Evolutionary conservation across 2,113 vertebrate genomes (phyloP).

Genomic region (Okapia johnstoni): DNA sequence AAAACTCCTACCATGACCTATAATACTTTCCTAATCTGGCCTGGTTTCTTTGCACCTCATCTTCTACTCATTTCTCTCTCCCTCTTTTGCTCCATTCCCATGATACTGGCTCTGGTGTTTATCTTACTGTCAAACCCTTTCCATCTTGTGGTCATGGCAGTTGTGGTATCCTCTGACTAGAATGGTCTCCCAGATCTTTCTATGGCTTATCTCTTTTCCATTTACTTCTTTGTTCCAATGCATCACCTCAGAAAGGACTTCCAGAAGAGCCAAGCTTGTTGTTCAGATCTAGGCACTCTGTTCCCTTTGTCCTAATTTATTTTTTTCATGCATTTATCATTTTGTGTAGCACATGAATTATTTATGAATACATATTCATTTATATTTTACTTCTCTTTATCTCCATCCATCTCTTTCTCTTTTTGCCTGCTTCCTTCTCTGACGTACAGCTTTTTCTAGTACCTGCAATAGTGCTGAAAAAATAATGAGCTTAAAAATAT

Average conservation of each 20-base stretch:
- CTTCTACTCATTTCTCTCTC: not conserved
- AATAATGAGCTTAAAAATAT: not conserved
- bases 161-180: not conserved
- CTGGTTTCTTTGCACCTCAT: not conserved
- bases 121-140: not conserved
- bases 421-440: not conserved
- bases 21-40: not conserved
- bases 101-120: not conserved
- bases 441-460: not conserved
- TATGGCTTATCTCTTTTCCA: not conserved
- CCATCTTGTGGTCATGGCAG: not conserved
- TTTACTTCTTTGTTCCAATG: not conserved
- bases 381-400: not conserved
- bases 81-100: not conserved
- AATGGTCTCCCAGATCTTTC: not conserved
- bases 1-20: not conserved
- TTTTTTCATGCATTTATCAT: not conserved
- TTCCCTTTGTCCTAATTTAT: not conserved
- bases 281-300: not conserved
- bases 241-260: not conserved
- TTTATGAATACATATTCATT: not conserved
- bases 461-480: not conserved
- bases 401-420: not conserved
- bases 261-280: not conserved
- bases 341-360: not conserved